Conservation (phyloP, 2,888 invertebrate species). For the Cerastis leucographa region DNA sequence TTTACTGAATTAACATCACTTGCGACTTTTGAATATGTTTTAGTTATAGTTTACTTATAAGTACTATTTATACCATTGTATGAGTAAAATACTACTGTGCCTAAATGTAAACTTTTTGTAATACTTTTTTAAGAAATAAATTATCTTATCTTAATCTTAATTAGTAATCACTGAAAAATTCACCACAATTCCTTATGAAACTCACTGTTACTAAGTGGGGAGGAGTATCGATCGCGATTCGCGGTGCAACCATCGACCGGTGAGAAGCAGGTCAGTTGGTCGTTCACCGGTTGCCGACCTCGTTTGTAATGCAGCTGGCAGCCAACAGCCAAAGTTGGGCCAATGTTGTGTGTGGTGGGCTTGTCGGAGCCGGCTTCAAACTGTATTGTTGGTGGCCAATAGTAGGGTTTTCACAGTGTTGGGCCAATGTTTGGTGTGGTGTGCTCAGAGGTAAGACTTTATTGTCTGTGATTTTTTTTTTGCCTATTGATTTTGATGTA, state of each 20-base stretch:
- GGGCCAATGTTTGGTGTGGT: constrained; percentile 53
- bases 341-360: constrained; percentile 26
- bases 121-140: no score
- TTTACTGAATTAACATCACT: no score
- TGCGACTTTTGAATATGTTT: no score
- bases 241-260: constrained; percentile 73
- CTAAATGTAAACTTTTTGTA: no score
- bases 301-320: constrained; percentile 65
- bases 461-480: neutral
- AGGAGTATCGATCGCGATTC: constrained; percentile 67
- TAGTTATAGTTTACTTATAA: no score
- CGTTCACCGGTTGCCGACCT: constrained; percentile 70
- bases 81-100: no score
- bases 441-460: constrained; percentile 34
- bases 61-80: no score
- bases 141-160: no score
- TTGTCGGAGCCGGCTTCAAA: constrained; percentile 65
- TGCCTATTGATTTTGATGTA: neutral
- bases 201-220: constrained; percentile 30
- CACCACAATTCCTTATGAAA: neutral
- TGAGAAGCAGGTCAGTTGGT: constrained; percentile 74
- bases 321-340: constrained; percentile 52
- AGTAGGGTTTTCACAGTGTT: neutral
- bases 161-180: neutral
- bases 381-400: constrained; percentile 53